Evolutionary conservation across 2,797 vertebrate genomes (phyloP).

Genomic region (Cynopterus sphinx): DNA sequence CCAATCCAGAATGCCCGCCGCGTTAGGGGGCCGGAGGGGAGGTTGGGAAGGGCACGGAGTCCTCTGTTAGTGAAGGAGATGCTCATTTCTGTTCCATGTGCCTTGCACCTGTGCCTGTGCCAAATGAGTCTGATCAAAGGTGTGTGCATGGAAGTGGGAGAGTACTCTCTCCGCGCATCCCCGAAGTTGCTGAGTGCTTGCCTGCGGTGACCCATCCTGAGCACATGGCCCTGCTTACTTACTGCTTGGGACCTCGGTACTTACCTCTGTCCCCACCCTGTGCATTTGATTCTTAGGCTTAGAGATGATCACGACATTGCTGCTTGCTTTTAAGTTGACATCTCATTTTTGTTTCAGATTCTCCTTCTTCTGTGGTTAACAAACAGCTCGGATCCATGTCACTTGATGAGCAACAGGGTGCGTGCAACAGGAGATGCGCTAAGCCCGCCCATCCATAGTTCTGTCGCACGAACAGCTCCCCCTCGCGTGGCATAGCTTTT

Average conservation of each 20-base stretch:
- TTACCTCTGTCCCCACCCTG: constrained; percentile 75
- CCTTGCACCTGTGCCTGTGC: constrained; percentile 25
- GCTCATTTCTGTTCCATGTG: not conserved
- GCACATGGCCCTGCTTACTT: constrained; percentile 81
- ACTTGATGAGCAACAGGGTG: constrained; percentile 98
- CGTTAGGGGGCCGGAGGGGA: not conserved
- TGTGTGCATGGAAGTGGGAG: constrained; percentile 67
- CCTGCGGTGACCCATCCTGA: constrained; percentile 64
- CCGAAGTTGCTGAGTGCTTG: constrained; percentile 69
- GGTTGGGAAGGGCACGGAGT: not conserved
- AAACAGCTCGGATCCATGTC: constrained; percentile 99
- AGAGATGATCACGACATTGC: constrained; percentile 85
- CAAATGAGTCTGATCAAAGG: constrained; percentile 17
- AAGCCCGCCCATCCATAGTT: constrained; percentile 83
- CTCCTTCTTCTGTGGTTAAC: constrained; percentile 98
- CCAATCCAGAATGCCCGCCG: not conserved
- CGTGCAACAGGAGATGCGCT: constrained; percentile 87
- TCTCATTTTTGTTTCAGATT: constrained; percentile 99
- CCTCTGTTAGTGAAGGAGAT: constrained; percentile 21
- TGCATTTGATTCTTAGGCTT: constrained; percentile 79
- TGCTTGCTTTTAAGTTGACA: constrained; percentile 89
- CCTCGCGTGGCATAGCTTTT: constrained; percentile 70
- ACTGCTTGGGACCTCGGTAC: constrained; percentile 76
- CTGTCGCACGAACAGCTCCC: constrained; percentile 73
- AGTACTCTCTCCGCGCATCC: constrained; percentile 43